These are phyloP conservation scores for Apamea crenata DNA, from an alignment of 2,888 invertebrate genomes.

Conservation along the genomic window DNA sequence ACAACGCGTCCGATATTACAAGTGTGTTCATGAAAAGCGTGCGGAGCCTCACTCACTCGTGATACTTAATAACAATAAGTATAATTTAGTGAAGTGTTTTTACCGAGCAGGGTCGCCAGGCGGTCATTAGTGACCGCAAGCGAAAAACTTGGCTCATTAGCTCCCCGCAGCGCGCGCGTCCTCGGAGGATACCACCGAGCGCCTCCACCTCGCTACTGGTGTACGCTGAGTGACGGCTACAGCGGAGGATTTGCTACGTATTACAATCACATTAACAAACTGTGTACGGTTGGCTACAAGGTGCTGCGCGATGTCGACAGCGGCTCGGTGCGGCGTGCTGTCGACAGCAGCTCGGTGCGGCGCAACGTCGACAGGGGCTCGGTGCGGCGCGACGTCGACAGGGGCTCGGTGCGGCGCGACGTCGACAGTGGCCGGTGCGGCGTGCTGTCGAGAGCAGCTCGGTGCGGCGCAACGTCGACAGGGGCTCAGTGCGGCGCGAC, in stretches of 20 bases:
- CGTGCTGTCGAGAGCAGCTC: too few relatives aligned
- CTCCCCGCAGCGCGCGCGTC: background rate
- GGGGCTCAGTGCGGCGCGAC: background rate
- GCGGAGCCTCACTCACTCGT: background rate
- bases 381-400: too few relatives aligned
- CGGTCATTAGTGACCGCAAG: constrained; percentile 32
- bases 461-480: background rate
- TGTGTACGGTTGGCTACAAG: background rate
- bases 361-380: too few relatives aligned
- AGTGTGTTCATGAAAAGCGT: background rate
- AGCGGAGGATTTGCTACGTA: background rate
- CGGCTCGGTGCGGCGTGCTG: too few relatives aligned
- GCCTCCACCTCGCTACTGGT: background rate
- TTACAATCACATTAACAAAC: background rate
- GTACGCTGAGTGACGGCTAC: background rate
- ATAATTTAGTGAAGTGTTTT: constrained; percentile 13
- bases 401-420: too few relatives aligned
- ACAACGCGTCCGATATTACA: background rate
- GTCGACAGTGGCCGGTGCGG: too few relatives aligned
- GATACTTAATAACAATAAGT: constrained; percentile 5
- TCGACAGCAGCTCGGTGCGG: too few relatives aligned
- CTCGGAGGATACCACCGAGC: background rate
- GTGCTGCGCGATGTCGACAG: too few relatives aligned
- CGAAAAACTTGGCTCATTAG: constrained; percentile 53
- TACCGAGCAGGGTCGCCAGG: background rate